Percentiles rank a stretch among this genome's conserved stretches.
phyloP scores from a whole-genome alignment of 2,113 vertebrate species.

The Hymenochirus boettgeri region DNA sequence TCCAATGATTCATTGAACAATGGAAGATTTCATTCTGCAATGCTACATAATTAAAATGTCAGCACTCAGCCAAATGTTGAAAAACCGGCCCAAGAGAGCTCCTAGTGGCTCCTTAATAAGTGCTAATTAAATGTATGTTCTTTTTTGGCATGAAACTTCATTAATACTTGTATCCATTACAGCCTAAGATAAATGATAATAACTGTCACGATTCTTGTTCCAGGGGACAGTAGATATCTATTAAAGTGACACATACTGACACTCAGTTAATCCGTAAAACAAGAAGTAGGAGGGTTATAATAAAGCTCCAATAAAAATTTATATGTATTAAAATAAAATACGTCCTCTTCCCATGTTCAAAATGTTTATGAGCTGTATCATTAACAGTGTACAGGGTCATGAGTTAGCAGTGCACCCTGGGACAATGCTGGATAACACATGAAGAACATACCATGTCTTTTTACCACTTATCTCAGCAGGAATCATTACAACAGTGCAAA shows the following conservation, averaged over 20 bases:
- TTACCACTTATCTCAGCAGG: no score
- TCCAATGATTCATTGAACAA: slow-evolving; percentile 31
- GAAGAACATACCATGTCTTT: no score
- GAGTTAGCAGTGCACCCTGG: neutral
- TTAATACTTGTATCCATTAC: slow-evolving; percentile 44
- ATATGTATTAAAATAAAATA: slow-evolving; percentile 34
- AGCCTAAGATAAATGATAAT: slow-evolving; percentile 44
- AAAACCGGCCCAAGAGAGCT: slow-evolving; percentile 44
- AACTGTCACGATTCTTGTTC: slow-evolving; percentile 44
- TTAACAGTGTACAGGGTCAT: neutral
- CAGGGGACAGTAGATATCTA: slow-evolving; percentile 44
- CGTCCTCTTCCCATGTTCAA: slow-evolving; percentile 18
- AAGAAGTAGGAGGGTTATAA: slow-evolving; percentile 35
- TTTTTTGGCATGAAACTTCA: slow-evolving; percentile 44
- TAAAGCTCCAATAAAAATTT: slow-evolving; percentile 35
- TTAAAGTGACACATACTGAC: slow-evolving; percentile 42
- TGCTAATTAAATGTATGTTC: slow-evolving; percentile 45
- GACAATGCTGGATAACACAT: no score
- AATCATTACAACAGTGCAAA: no score
- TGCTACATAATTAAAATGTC: slow-evolving; percentile 43
- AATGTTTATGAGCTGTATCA: slow-evolving; percentile 16
- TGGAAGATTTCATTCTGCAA: slow-evolving; percentile 36
- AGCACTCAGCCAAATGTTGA: slow-evolving; percentile 44
- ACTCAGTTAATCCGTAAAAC: slow-evolving; percentile 38
- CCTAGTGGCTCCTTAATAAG: slow-evolving; percentile 43